Percentiles rank a stretch among this genome's conserved stretches.
These are phyloP conservation scores for Calliscelio sp. DNA, from an alignment of 2,888 invertebrate species.

Conservation along the genomic window DNA sequence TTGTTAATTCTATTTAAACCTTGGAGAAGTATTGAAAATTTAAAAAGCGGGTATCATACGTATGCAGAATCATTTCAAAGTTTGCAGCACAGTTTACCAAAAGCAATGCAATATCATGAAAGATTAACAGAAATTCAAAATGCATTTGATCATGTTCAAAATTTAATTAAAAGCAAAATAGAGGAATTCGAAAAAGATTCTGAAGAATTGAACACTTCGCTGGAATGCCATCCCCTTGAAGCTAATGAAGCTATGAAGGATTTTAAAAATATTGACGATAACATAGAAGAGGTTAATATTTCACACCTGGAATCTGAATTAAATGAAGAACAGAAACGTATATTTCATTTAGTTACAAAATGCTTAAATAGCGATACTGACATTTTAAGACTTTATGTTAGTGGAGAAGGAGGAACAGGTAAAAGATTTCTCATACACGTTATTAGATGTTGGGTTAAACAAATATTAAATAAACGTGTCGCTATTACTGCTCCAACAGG, in stretches of 20 bases:
- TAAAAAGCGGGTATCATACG: constrained; percentile 70
- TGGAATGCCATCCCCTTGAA: constrained; percentile 52
- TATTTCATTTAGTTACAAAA: constrained; percentile 40
- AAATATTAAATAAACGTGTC: constrained; percentile 75
- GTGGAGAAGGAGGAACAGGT: constrained; percentile 79
- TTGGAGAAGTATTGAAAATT: constrained; percentile 74
- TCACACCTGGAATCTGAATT: constrained; percentile 62
- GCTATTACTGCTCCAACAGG: constrained; percentile 79
- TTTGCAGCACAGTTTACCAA: neutral
- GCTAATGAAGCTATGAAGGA: constrained; percentile 29
- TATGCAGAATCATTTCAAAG: constrained; percentile 70
- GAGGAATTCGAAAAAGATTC: constrained; percentile 28
- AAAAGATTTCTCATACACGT: constrained; percentile 74
- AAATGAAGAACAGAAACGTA: constrained; percentile 38
- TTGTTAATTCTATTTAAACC: constrained; percentile 41
- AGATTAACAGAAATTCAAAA: constrained; percentile 5
- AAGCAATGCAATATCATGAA: constrained; percentile 13
- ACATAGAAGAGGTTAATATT: constrained; percentile 15
- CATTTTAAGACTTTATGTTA: constrained; percentile 51
- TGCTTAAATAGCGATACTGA: constrained; percentile 63
- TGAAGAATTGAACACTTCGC: neutral
- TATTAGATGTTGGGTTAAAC: constrained; percentile 16
- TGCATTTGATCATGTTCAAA: constrained; percentile 12
- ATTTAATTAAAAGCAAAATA: constrained; percentile 18
- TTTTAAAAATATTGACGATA: constrained; percentile 23